phyloP scores from a whole-genome alignment of 1,140 invertebrate genomes.

The Lanistes nyassanus region DNA sequence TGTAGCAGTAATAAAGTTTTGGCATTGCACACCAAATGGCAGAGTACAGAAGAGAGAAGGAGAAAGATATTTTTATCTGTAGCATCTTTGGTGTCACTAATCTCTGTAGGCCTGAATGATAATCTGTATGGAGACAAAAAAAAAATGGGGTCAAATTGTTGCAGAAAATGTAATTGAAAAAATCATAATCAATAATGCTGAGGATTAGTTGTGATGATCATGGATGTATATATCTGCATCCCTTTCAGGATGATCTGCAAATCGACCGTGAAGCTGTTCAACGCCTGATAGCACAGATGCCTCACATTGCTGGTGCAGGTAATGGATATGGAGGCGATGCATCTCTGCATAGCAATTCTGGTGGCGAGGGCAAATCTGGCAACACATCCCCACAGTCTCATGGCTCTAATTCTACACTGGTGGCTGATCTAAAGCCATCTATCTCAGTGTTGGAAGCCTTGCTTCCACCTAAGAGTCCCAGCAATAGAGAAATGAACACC shows the following conservation, averaged over 20 bases:
- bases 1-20: too few species aligned
- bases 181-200: too few species aligned
- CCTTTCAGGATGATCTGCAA: slow-evolving; percentile 41
- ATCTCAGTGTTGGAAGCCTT: not conserved
- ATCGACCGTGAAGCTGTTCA: slow-evolving; percentile 49
- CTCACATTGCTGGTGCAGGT: slow-evolving; percentile 26
- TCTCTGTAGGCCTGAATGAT: too few species aligned
- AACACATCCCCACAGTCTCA: slow-evolving; percentile 7
- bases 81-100: too few species aligned
- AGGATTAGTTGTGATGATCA: too few species aligned
- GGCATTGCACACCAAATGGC: too few species aligned
- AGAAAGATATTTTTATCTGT: too few species aligned
- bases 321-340: slow-evolving; percentile 11
- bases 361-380: slow-evolving; percentile 17
- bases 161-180: too few species aligned
- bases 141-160: too few species aligned
- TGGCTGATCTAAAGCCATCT: slow-evolving; percentile 8
- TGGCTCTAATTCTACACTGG: not conserved
- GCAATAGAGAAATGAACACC: not conserved
- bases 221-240: slow-evolving; percentile 1
- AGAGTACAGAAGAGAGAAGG: too few species aligned
- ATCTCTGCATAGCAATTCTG: slow-evolving; percentile 12
- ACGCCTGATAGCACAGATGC: slow-evolving; percentile 47
- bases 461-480: slow-evolving; percentile 9
- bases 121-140: too few species aligned